Percentiles rank a stretch among this genome's conserved stretches.
Evolutionary conservation across 2,113 vertebrate species (phyloP).

Genomic region (Podilymbus podiceps): DNA sequence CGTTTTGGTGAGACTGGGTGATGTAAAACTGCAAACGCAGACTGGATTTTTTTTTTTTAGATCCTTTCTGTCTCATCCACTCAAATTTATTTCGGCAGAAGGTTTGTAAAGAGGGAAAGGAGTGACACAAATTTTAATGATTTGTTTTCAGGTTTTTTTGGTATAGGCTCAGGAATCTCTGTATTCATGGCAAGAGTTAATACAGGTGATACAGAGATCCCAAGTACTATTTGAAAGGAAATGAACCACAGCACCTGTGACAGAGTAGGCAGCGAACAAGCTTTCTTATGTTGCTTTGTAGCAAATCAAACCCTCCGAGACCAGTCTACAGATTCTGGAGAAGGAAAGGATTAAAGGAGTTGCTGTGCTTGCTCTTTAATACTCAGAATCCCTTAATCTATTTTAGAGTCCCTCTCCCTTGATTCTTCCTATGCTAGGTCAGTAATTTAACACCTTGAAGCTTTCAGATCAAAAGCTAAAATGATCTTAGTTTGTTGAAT

Average conservation of each 20-base stretch:
- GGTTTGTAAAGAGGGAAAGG: background rate
- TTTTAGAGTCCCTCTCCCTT: conserved; percentile 49
- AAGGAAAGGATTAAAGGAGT: conserved; percentile 63
- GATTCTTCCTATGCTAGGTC: conserved; percentile 60
- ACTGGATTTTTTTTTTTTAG: background rate
- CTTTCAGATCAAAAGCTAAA: conserved; percentile 73
- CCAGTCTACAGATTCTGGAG: conserved; percentile 39
- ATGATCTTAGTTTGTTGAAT: conserved; percentile 67
- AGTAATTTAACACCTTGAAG: conserved; percentile 77
- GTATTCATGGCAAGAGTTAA: background rate
- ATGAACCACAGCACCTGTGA: conserved; percentile 32
- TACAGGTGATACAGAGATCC: conserved; percentile 10
- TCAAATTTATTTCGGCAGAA: background rate
- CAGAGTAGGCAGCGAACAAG: background rate
- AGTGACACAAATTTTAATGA: background rate
- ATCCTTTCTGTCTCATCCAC: conserved; percentile 1
- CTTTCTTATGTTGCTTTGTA: background rate
- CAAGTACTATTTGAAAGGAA: background rate
- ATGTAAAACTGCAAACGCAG: background rate
- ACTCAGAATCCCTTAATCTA: conserved; percentile 66
- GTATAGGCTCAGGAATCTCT: background rate
- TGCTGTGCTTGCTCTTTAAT: conserved; percentile 62
- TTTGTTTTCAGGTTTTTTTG: background rate
- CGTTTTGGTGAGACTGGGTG: background rate
- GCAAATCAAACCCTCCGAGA: conserved; percentile 39